Base-by-base conservation (phyloP, 1,140 invertebrate species). In the Solenopsis fugax region DNA sequence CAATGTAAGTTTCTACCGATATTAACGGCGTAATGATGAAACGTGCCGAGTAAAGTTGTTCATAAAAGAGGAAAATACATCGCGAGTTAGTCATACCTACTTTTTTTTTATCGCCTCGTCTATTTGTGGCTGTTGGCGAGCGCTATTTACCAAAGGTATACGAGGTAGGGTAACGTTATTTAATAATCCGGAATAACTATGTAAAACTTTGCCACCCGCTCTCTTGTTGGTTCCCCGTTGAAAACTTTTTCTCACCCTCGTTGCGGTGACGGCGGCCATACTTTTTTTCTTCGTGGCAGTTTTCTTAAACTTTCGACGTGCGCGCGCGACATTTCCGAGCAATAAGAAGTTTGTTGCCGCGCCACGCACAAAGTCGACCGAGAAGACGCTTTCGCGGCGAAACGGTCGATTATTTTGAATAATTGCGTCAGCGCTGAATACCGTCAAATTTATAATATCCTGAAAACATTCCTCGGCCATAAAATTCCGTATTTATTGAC, bases 141-240 rank as follows among this genome's bases (percentile, higher is more conserved):
- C 60, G 75, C 80, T 77, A 88, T 90, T 88, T 86, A 90, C 86
- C 10, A 21, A 69, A 58, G 18, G 77, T 87, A 65, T 85, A 81
- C 86, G 81, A 50, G 72, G 50, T 21, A 24, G 41, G 87, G 60
- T 88, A 84, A 88, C 64, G 91, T 91, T 92, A 92, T 92, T 92
- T 91, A 92, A 92, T 92, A 92, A 92, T 84, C 91, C 76, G 81
- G 88, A 92, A 91, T 92, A 92, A 92, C 90, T 89, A 90, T 91
- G 91, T 88, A 91, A 92, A 92, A 92, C 85, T 92, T 88, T 85
- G 78, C 62, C 84, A 72, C 29, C 80, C n/a, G 21, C 45, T 65
- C 13, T 85, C 45, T 67, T 75, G 58, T 80, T 65, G 72, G 60
- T 62, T 80, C 65, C 67, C 75, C 50, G 50, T 34, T 75, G 62